Evolutionary conservation across 2,888 invertebrate species (phyloP).

Genomic region (Sarcophaga rosellei): DNA sequence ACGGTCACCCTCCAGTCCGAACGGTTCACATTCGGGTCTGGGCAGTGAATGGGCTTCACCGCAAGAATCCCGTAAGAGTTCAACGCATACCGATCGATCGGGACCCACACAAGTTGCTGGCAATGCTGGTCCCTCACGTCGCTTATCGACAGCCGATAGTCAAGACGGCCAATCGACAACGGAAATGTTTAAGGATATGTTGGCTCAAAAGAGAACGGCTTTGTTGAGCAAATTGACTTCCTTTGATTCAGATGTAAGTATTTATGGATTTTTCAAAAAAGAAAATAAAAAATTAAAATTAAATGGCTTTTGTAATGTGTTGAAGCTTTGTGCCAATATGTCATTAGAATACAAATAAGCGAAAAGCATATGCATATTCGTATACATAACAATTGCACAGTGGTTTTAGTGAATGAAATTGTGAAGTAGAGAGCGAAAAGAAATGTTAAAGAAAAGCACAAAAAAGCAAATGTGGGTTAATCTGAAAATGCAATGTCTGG

Average conservation of each 20-base stretch:
- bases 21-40: conserved; percentile 81
- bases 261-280: neutral
- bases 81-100: conserved; percentile 77
- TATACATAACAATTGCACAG: conserved; percentile 19
- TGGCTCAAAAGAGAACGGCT: conserved; percentile 94
- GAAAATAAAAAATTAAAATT: neutral
- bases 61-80: conserved; percentile 83
- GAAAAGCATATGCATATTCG: neutral
- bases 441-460: neutral
- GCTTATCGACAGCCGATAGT: conserved; percentile 86
- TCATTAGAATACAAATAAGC: conserved; percentile 7
- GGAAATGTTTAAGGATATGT: conserved; percentile 96
- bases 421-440: neutral
- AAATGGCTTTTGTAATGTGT: neutral
- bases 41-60: conserved; percentile 84
- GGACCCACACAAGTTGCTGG: conserved; percentile 67
- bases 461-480: neutral
- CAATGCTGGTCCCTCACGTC: conserved; percentile 77
- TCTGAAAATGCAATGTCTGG: neutral
- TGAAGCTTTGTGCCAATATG: conserved; percentile 35
- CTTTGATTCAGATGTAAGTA: conserved; percentile 94
- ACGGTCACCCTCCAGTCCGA: conserved; percentile 84
- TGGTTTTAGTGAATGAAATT: conserved; percentile 32
- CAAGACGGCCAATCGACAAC: conserved; percentile 89
- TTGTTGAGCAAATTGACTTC: conserved; percentile 93